Evolutionary conservation across 2,888 invertebrate genomes (phyloP), one percentile per base, ranked within the genome.

Genomic region (Sialis fuliginosa): DNA sequence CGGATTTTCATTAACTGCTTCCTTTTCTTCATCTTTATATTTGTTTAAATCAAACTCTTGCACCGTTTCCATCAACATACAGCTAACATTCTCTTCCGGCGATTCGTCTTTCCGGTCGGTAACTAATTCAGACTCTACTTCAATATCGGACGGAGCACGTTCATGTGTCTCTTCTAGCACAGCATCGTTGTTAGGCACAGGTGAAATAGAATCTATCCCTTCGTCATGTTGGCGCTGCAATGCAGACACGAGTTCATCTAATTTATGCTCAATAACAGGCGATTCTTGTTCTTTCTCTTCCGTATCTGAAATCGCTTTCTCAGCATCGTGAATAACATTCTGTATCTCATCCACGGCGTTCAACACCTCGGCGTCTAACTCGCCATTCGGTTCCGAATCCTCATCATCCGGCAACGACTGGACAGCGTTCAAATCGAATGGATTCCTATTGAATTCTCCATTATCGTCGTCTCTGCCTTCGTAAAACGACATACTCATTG

Each of bases 401-500:
- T 67, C 66, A 52, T 70, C 69, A 42, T 54, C 54, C 1, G 76
- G 76, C 42, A 76, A 56, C 12, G 63, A 55, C 53, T 74, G 76
- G 22, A 76, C 75, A 51, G 74, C 71, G 58, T 77, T 75, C 32
- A 76, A 65, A 60, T 75, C 75, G 41, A 74, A 71, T 42, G 66
- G 67, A 55, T 68, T 63, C 35, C 58, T 52, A 46, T 65, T 62
- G 46, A 66, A 62, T 54, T 69, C 69, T 57, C 68, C 67, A 2
- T 69, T 68, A 50, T 71, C 71, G 53, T 71, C 71, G 54, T 71
- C 71, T 57, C 74, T 72, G 55, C 75, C 74, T 56, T 74, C 75
- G 56, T 75, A 75, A 59, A 76, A 76, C 47, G 75, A 75, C 74
- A 74, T 74, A 51, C 73, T 75, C 76, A 77, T 77, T 10, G 75